Percentiles rank a stretch among this genome's conserved stretches.
Evolutionary conservation across 2,797 vertebrate genomes (phyloP).

Genomic region (Enoplosus armatus): DNA sequence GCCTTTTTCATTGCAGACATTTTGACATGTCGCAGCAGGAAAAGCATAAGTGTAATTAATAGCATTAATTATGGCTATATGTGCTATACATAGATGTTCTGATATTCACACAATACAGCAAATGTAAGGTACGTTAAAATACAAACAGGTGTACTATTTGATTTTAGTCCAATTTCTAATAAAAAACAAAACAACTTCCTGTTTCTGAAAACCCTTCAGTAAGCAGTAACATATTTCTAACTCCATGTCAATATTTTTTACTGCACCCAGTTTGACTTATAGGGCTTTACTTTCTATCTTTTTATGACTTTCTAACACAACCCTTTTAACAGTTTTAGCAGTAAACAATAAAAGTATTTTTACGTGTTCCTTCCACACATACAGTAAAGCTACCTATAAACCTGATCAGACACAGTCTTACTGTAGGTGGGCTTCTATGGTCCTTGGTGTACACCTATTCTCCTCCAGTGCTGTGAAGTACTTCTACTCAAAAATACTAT

Average conservation of each 20-base stretch:
- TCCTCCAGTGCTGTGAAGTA: conserved; percentile 4
- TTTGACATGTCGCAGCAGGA: conserved; percentile 3
- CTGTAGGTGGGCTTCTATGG: conserved; percentile 21
- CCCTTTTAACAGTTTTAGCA: conserved; percentile 4
- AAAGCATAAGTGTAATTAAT: conserved; percentile 28
- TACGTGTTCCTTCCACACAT: conserved; percentile 4
- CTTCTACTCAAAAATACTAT: conserved; percentile 38
- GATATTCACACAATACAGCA: background rate
- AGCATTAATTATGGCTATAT: conserved; percentile 31
- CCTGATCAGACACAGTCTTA: conserved; percentile 23
- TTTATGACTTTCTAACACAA: conserved; percentile 7
- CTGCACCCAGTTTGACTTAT: background rate
- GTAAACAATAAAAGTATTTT: conserved; percentile 22
- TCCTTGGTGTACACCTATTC: conserved; percentile 20
- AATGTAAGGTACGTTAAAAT: too few relatives aligned
- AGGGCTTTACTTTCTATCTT: conserved; percentile 12
- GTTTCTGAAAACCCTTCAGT: background rate
- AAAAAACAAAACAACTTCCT: background rate
- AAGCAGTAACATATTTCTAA: conserved; percentile 2
- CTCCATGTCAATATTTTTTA: conserved; percentile 4
- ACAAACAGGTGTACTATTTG: background rate
- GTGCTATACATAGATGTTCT: background rate
- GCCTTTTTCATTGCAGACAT: conserved; percentile 6
- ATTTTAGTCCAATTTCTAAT: background rate
- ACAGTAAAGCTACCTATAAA: conserved; percentile 25